phyloP scores from a whole-genome alignment of 2,113 vertebrate genomes.

The Nibea coibor region DNA sequence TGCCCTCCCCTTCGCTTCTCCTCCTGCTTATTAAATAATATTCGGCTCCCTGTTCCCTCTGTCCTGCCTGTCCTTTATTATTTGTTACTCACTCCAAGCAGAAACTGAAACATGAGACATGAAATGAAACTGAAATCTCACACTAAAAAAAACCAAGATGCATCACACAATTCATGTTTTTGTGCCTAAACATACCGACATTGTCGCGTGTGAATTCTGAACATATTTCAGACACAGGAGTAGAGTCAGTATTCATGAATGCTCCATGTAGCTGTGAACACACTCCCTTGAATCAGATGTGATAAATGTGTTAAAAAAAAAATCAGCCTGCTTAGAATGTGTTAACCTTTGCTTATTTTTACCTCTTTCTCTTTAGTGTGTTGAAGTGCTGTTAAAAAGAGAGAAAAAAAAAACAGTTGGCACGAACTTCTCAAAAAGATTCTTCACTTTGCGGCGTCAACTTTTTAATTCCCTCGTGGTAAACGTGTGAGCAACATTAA shows the following conservation, averaged over 20 bases:
- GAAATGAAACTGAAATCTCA: not conserved
- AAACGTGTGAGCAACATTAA: not conserved
- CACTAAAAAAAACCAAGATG: not conserved
- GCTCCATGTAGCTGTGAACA: conserved; percentile 10
- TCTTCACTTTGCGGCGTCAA: not conserved
- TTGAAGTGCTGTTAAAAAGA: conserved; percentile 7
- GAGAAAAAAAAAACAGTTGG: not conserved
- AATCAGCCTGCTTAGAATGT: not conserved
- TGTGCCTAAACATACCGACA: not conserved
- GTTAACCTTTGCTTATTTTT: conserved; percentile 54
- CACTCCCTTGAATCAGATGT: not conserved
- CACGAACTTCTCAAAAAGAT: not conserved
- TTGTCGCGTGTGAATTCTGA: not conserved
- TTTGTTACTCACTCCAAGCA: not conserved
- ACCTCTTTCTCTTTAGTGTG: conserved; percentile 8
- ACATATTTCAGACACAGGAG: not conserved
- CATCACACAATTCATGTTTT: not conserved
- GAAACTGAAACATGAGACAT: not conserved
- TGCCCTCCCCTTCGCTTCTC: conserved; percentile 28
- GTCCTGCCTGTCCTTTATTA: conserved; percentile 11
- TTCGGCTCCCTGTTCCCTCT: not conserved
- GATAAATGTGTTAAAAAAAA: conserved; percentile 26
- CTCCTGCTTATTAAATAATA: conserved; percentile 41
- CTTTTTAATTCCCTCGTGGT: conserved; percentile 6
- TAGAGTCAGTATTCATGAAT: not conserved